Base-by-base conservation (phyloP, 2,888 invertebrate genomes). In the Drosophila prostipennis region DNA sequence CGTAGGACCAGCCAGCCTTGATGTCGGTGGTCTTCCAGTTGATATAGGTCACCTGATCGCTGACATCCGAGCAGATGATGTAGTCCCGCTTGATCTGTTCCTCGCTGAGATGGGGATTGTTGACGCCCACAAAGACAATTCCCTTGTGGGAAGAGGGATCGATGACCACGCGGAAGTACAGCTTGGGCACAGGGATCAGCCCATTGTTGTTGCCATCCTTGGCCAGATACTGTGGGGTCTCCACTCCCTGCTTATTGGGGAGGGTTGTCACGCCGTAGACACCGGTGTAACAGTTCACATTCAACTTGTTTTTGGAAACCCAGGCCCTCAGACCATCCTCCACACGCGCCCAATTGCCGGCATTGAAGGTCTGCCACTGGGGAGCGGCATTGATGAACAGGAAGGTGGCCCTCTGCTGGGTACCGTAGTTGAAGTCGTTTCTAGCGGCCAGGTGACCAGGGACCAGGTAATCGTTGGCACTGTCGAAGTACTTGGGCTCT, bases 361-460 rank as follows among this genome's bases (percentile, higher is more conserved):
- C 93, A 79, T 95, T 95, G 80, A 95, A 94, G 1, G 91, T 91
- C 78, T 93, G 93, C 94, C 94, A 94, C 68, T 94, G 94, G 0
- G 94, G 94, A 0, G 93, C 93, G 0, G 91, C 92, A 77, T 94
- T 94, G 7, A 93, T 90, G 77, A 93, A 94, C 68, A 93, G 92
- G 89, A 93, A 94, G 1, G 94, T 93, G 1, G 93, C 92, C 19
- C 91, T 90, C 72, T 94, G 94, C 72, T 93, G 92, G 1, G 91
- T 79, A 1, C 91, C 92, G 74, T 92, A 93, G 10, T 93, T 91
- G 56, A 93, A 93, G 85, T 94, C 94, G 0, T 92, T 92, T 77
- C 93, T 93, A 4, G 94, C 93, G 0, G 92, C 91, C 26, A 94
- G 80, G 80, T 94, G 94, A n/a, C 94, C 94, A 1, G 93, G 91